A percentile compares a stretch with the other conserved stretches of the same genome.
These are phyloP conservation scores for Acanthurus lineatus DNA, from an alignment of 2,797 vertebrate species.

Conservation along the genomic window DNA sequence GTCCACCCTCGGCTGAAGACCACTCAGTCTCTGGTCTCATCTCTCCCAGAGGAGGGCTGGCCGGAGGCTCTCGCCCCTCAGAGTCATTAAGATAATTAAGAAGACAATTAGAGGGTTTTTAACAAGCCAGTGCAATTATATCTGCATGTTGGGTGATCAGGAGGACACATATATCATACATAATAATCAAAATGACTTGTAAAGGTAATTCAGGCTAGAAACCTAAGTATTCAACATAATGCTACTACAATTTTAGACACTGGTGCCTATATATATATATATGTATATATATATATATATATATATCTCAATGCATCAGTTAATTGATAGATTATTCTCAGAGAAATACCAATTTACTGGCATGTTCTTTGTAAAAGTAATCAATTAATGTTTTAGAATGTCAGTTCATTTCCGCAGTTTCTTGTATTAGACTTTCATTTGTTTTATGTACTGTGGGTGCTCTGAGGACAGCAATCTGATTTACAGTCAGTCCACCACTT, in stretches of 20 bases:
- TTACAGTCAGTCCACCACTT: not conserved
- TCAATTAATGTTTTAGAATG: not conserved
- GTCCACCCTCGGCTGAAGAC: slow-evolving; percentile 58
- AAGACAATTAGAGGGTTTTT: slow-evolving; percentile 61
- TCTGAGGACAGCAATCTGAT: not conserved
- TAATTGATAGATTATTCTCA: no score
- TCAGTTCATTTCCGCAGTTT: not conserved
- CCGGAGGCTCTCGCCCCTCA: slow-evolving; percentile 41
- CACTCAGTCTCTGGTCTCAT: slow-evolving; percentile 54
- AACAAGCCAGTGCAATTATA: slow-evolving; percentile 31
- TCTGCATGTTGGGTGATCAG: slow-evolving; percentile 14
- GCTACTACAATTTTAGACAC: not conserved
- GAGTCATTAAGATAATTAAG: slow-evolving; percentile 72
- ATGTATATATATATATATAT: no score
- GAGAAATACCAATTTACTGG: not conserved
- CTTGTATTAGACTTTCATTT: not conserved
- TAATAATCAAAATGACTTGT: slow-evolving; percentile 18
- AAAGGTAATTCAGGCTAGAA: not conserved
- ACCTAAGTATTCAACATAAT: not conserved
- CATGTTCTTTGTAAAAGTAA: not conserved
- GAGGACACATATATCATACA: slow-evolving; percentile 17
- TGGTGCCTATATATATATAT: not conserved
- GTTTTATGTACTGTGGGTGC: not conserved
- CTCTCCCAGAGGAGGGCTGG: slow-evolving; percentile 58
- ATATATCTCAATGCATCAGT: no score